phyloP scores from a whole-genome alignment of 1,140 invertebrate genomes.

The Drosophila watanabei region DNA sequence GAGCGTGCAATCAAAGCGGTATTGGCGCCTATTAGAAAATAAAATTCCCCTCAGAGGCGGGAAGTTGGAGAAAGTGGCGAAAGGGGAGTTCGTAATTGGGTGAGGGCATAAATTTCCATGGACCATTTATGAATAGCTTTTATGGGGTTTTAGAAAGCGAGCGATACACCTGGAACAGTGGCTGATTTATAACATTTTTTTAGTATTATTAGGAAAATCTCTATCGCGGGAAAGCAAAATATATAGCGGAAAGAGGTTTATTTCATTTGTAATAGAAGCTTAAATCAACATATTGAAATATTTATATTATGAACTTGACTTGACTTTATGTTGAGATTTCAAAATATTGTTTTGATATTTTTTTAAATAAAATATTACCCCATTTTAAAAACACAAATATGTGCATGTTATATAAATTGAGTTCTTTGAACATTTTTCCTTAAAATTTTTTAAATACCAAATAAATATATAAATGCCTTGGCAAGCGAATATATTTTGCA shows the following conservation, averaged over 20 bases:
- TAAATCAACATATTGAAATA: too few relatives aligned
- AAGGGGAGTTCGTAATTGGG: constrained; percentile 26
- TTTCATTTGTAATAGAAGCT: not conserved
- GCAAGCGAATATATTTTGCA: not conserved
- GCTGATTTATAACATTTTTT: not conserved
- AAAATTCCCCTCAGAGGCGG: constrained; percentile 18
- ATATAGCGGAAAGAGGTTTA: not conserved
- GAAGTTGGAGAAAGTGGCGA: constrained; percentile 20
- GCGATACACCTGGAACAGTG: not conserved
- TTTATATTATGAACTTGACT: too few relatives aligned
- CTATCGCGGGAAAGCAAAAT: not conserved
- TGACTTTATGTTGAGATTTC: too few relatives aligned
- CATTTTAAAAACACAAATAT: not conserved
- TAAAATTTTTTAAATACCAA: not conserved
- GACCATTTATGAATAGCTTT: constrained; percentile 10
- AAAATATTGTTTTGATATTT: not conserved
- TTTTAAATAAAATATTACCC: not conserved
- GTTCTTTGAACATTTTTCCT: not conserved
- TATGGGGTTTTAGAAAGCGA: not conserved
- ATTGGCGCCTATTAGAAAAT: constrained; percentile 59
- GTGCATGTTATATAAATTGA: not conserved
- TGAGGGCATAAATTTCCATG: constrained; percentile 12
- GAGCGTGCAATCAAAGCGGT: constrained; percentile 51
- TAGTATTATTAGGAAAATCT: not conserved
- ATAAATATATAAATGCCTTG: constrained; percentile 4